Percentiles rank a stretch among this genome's conserved stretches.
Evolutionary conservation across 2,113 vertebrate genomes (phyloP).

Genomic region (Nibea albiflora): DNA sequence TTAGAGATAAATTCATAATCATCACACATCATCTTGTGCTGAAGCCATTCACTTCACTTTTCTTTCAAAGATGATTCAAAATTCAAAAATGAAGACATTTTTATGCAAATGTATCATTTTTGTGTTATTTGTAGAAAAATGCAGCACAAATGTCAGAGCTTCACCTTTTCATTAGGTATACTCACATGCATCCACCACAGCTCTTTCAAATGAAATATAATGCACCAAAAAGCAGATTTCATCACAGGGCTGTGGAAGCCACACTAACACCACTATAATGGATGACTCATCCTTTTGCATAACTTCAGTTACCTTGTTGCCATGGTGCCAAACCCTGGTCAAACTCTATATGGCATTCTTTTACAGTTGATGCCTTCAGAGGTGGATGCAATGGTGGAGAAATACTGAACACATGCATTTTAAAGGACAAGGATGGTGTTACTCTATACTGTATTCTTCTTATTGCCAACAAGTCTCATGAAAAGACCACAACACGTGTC

Average conservation of each 20-base stretch:
- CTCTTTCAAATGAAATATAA: constrained; percentile 42
- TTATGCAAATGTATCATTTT: constrained; percentile 12
- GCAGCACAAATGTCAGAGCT: constrained; percentile 9
- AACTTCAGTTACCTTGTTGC: constrained; percentile 76
- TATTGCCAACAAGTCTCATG: neutral
- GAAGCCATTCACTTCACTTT: neutral
- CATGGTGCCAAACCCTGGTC: constrained; percentile 61
- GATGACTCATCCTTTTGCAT: constrained; percentile 75
- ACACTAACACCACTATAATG: constrained; percentile 37
- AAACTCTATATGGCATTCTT: constrained; percentile 42
- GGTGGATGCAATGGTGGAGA: constrained; percentile 12
- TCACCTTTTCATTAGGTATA: constrained; percentile 33
- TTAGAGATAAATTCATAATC: neutral
- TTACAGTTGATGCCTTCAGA: constrained; percentile 28
- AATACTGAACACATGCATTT: neutral
- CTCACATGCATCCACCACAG: constrained; percentile 18
- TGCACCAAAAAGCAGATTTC: constrained; percentile 31
- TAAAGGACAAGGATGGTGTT: constrained; percentile 7
- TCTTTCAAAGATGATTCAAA: too few species aligned
- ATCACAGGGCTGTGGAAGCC: constrained; percentile 33
- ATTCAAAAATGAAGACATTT: constrained; percentile 31
- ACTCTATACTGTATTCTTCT: neutral
- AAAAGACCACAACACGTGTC: neutral
- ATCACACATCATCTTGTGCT: neutral
- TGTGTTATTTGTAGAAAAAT: constrained; percentile 33